These are phyloP conservation scores for Ichneumoninae sp. DNA, from an alignment of 2,888 invertebrate species.

Conservation along the genomic window DNA sequence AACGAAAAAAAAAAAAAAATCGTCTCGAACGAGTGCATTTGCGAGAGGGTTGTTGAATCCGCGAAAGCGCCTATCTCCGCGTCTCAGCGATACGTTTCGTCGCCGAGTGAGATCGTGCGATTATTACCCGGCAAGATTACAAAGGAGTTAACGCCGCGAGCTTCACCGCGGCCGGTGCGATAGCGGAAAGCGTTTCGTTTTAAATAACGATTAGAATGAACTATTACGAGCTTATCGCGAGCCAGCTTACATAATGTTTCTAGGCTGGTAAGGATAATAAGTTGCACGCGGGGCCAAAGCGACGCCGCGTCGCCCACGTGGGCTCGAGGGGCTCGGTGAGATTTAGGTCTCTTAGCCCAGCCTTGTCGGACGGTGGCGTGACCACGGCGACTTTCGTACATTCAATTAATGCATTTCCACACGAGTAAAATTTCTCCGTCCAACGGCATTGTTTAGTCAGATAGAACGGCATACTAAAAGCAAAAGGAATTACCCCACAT, in stretches of 20 bases:
- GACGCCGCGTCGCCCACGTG: conserved; percentile 11
- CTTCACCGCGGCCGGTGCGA: conserved; percentile 20
- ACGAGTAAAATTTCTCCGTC: neutral
- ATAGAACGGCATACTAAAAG: neutral
- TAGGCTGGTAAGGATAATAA: conserved; percentile 77
- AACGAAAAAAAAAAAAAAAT: neutral
- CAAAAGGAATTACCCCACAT: neutral
- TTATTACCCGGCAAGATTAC: conserved; percentile 73
- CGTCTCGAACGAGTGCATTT: neutral
- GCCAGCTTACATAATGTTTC: conserved; percentile 75
- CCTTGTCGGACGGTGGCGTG: conserved; percentile 15
- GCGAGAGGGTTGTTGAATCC: neutral
- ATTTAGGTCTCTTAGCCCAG: conserved; percentile 3
- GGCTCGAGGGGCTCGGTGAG: conserved; percentile 12
- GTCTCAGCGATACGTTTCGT: neutral
- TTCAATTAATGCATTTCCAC: conserved; percentile 3
- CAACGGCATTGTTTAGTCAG: neutral
- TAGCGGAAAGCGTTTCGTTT: conserved; percentile 73
- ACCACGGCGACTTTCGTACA: conserved; percentile 1
- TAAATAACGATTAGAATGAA: conserved; percentile 80
- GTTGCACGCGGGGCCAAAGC: conserved; percentile 74
- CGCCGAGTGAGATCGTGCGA: neutral
- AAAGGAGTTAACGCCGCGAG: conserved; percentile 71
- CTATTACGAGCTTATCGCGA: conserved; percentile 77
- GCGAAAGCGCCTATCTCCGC: neutral